A percentile compares a stretch with the other conserved stretches of the same genome.
Evolutionary conservation across 2,113 vertebrate species (phyloP).

Genomic region (Pomatostomus ruficeps): DNA sequence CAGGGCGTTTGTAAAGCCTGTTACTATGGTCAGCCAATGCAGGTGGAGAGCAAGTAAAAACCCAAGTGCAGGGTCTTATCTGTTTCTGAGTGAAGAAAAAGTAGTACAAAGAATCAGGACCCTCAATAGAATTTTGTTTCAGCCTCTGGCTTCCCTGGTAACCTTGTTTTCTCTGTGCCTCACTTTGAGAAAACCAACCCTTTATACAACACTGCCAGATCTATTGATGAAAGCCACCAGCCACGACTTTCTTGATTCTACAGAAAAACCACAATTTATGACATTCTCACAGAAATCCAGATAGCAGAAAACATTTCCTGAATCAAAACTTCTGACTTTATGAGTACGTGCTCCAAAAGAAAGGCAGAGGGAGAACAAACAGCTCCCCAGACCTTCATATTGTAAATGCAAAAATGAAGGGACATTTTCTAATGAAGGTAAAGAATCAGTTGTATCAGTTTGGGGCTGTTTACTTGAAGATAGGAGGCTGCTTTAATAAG

Average conservation of each 20-base stretch:
- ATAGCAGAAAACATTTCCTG: not conserved
- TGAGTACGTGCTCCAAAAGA: not conserved
- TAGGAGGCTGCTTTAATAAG: not conserved
- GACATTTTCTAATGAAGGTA: not conserved
- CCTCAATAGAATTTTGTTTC: not conserved
- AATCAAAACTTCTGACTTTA: not conserved
- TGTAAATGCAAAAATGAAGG: not conserved
- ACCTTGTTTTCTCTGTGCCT: not conserved
- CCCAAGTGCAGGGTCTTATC: not conserved
- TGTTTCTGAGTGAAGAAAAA: not conserved
- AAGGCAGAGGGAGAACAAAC: not conserved
- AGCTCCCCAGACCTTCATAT: not conserved
- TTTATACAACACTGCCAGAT: not conserved
- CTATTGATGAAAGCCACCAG: not conserved
- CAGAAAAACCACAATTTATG: not conserved
- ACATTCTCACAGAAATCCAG: not conserved
- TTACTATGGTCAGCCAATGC: not conserved
- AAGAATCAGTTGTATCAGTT: not conserved
- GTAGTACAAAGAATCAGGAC: not conserved
- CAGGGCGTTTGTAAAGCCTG: not conserved
- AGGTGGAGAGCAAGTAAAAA: not conserved
- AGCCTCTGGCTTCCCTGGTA: not conserved
- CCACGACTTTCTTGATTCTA: not conserved
- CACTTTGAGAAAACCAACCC: not conserved
- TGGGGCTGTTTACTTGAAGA: not conserved